Evolutionary conservation across 2,797 vertebrate genomes (phyloP), one percentile per base, ranked within the genome.

Genomic region (Sylvia borin): DNA sequence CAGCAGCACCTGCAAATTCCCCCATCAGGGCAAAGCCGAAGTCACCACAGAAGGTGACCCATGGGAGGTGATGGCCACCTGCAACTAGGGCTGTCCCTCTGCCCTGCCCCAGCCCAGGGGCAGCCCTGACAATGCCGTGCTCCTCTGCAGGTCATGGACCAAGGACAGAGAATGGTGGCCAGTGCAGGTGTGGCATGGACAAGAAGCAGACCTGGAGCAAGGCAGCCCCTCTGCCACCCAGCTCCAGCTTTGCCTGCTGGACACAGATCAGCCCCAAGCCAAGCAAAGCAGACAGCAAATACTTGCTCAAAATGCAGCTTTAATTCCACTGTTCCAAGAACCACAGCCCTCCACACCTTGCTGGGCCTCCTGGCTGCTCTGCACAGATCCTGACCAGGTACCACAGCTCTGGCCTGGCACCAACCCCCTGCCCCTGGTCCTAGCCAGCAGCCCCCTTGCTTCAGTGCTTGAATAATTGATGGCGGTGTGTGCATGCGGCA

Each of bases 151-250:
- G 31, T 27, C 29, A 87, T n/a, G 10, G n/a, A 16, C 17, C 26
- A 1, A 4, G 38, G 17, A 29, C n/a, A 78, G 54, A 20, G 51
- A 24, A 24, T 0, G 0, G 50, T 9, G 5, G 16, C 13, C 66
- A 79, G 47, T 1, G 2, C 2, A 13, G n/a, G 11, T 3, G 2
- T 31, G 29, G 20, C n/a, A 42, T 0, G 6, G 54, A 45, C 43
- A 66, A 66, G 17, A 38, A n/a, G 61, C 62, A 81, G 77, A 76
- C 51, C 64, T 2, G 4, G 64, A 76, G 36, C 36, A 68, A 68
- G 26, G 27, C 48, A 29, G 14, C 54, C n/a, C 22, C 29, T 8
- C 22, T 45, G 32, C 66, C 62, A 64, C 26, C 6, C 20, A 29
- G 26, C 36, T 84, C 77, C 54, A 68, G 16, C 50, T 72, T 79